Evolutionary conservation across 2,113 vertebrate species (phyloP), one percentile per base, ranked within the genome.

Genomic region (Zosterops japonicus): DNA sequence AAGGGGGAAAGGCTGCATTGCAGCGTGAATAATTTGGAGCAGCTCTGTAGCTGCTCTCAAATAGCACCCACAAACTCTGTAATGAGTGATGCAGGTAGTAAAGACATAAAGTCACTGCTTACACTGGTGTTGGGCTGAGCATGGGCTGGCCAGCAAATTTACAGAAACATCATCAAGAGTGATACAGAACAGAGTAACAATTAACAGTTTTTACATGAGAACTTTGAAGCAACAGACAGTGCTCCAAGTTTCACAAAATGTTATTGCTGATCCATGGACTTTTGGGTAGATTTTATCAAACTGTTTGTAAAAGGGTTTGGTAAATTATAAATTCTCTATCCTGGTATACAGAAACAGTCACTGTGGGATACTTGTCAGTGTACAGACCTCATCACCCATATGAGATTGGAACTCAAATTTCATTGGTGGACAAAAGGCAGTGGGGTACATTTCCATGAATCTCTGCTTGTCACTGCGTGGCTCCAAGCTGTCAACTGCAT

Each of bases 401-500:
- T 99, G 99, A 95, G 99, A 97, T 87, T 99, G 99, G 97, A 99
- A 99, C 92, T 99, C 99, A 96, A 99, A 99, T 90, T 99, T 99
- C 86, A 99, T 67, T 6, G 99, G 99, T 28, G 99, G 99, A 83
- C 99, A 99, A 97, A 99, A 99, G 3, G 99, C 99, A 0, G 98
- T 98, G 25, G 99, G 99, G 95, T 98, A 99, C 99, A 99, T 99
- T 98, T 99, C 99, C 99, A 99, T 99, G 95, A 99, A 99, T 90
- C 99, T 98, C 97, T 99, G 99, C 33, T 99, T 98, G 97, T 99
- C 99, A 74, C 98, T 99, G 68, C 99, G 98, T 10, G 99, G 99
- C 95, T 99, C 99, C 97, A 99, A 96, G 90, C 98, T 99, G 97
- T 99, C 99, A 88, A 99, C 99, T 6, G 99, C 99, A 46, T 99